Percentiles rank a stretch among this genome's conserved stretches.
These are phyloP conservation scores for Rhodophaea formosa DNA, from an alignment of 2,888 invertebrate species.

Conservation along the genomic window DNA sequence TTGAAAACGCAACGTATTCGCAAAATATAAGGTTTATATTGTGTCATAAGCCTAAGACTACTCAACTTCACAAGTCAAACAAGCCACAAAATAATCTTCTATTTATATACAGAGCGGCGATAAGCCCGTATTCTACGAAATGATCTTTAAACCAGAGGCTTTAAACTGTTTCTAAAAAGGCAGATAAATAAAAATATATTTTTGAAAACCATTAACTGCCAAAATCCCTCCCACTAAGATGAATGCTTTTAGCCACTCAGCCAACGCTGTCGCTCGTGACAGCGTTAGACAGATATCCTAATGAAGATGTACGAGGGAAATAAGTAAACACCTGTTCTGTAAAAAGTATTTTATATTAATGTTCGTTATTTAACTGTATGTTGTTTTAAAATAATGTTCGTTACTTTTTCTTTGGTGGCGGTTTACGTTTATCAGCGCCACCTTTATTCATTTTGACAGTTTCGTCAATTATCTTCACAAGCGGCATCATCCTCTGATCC, in stretches of 20 bases:
- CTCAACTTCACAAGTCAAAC: too few relatives aligned
- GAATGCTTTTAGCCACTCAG: neutral
- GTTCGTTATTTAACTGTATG: neutral
- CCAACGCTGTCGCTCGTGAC: neutral
- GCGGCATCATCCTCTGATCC: constrained; percentile 44
- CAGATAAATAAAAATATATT: neutral
- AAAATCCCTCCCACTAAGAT: neutral
- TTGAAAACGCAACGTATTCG: too few relatives aligned
- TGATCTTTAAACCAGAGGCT: too few relatives aligned
- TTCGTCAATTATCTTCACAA: constrained; percentile 47
- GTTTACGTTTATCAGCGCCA: constrained; percentile 36
- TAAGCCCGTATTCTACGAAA: too few relatives aligned
- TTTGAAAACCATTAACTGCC: neutral
- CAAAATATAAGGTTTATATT: too few relatives aligned
- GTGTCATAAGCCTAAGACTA: too few relatives aligned
- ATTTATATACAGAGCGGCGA: too few relatives aligned
- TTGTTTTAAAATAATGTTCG: neutral
- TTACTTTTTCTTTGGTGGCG: constrained; percentile 35
- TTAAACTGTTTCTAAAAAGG: too few relatives aligned
- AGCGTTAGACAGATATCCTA: constrained; percentile 4
- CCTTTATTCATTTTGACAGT: constrained; percentile 30
- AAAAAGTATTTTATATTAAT: too few relatives aligned
- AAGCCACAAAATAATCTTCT: too few relatives aligned
- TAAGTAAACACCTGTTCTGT: neutral
- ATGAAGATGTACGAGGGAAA: constrained; percentile 7